These are phyloP conservation scores for Opisthograptis luteolata DNA, from an alignment of 2,888 invertebrate genomes.

Conservation along the genomic window DNA sequence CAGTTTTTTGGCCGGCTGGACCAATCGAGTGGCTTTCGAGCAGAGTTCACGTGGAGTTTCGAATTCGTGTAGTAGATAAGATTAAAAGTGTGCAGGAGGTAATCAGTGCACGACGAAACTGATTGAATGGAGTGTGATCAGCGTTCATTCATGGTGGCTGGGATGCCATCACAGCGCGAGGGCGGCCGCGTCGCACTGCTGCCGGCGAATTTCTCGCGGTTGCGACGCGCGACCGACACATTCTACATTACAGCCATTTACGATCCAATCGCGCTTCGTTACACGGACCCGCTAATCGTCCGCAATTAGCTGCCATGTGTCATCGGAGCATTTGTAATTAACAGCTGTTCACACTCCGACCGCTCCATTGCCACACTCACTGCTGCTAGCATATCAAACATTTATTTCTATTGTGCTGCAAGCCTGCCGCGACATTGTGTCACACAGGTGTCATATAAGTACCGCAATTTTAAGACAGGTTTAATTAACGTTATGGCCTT, in stretches of 20 bases:
- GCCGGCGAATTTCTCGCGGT: slow-evolving; percentile 35
- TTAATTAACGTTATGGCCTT: slow-evolving; percentile 41
- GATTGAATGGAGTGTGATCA: slow-evolving; percentile 68
- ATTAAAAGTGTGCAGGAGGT: slow-evolving; percentile 73
- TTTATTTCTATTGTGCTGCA: too few relatives aligned
- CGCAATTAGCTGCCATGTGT: slow-evolving; percentile 47
- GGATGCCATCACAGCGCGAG: slow-evolving; percentile 80
- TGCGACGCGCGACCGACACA: slow-evolving; percentile 27
- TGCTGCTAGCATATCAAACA: too few relatives aligned
- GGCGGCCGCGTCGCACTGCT: slow-evolving; percentile 33
- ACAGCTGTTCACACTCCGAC: slow-evolving; percentile 50
- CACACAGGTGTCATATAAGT: slow-evolving; percentile 40
- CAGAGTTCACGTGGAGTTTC: slow-evolving; percentile 58
- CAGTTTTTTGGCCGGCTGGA: slow-evolving; percentile 67
- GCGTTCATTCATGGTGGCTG: slow-evolving; percentile 73
- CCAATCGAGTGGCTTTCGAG: slow-evolving; percentile 48
- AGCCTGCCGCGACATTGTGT: slow-evolving; percentile 33
- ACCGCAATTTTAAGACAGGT: slow-evolving; percentile 38
- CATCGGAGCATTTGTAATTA: slow-evolving; percentile 34
- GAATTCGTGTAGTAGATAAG: slow-evolving; percentile 76
- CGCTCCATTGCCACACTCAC: slow-evolving; percentile 26
- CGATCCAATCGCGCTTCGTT: slow-evolving; percentile 51
- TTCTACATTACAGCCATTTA: slow-evolving; percentile 43
- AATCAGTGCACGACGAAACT: slow-evolving; percentile 82
- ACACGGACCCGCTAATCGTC: slow-evolving; percentile 47